These are phyloP conservation scores for Furcula furcula DNA, from an alignment of 2,888 invertebrate species.

Conservation along the genomic window DNA sequence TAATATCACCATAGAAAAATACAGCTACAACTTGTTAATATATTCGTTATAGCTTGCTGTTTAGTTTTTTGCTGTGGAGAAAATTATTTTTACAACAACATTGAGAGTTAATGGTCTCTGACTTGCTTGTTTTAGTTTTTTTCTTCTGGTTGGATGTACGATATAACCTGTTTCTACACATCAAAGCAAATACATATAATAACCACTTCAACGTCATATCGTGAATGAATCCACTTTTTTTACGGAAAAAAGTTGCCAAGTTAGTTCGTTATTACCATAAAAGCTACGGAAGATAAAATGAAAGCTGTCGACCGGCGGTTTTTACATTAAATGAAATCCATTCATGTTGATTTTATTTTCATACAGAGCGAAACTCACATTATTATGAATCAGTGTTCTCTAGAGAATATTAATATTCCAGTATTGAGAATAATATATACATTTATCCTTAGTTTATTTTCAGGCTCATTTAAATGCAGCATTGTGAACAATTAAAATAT, in stretches of 20 bases:
- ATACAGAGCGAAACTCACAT: constrained; percentile 8
- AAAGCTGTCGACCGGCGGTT: constrained; percentile 19
- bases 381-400: constrained; percentile 21
- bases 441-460: no score
- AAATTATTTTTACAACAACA: no score
- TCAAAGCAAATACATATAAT: no score
- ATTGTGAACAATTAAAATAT: no score
- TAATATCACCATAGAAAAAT: no score
- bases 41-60: no score
- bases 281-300: constrained; percentile 20
- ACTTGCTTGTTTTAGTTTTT: no score
- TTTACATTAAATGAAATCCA: constrained; percentile 4
- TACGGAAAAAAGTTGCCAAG: constrained; percentile 4
- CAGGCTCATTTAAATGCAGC: no score
- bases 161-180: constrained; percentile 13
- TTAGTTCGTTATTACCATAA: constrained; percentile 13
- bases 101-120: no score
- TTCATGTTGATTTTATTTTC: constrained; percentile 14
- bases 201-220: background rate
- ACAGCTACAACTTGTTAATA: no score
- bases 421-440: constrained; percentile 16
- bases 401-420: constrained; percentile 14
- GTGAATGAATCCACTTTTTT: constrained; percentile 25
- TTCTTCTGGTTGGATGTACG: no score
- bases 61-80: no score